Conservation (phyloP, 1,140 invertebrate species). For the Hydropsyche tenuis region DNA sequence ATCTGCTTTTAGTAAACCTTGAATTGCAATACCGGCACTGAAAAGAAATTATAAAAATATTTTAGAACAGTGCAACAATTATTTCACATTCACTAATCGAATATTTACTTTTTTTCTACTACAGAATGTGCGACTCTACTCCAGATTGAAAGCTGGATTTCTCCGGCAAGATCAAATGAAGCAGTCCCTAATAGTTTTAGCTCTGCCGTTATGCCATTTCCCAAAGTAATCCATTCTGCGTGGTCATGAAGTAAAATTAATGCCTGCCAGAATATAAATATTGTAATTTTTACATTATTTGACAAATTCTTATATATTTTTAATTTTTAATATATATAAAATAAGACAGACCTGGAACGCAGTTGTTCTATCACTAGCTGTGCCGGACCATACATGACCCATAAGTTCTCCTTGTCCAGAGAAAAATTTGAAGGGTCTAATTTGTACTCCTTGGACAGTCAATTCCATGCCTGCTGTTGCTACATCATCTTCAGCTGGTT, state of each 20-base stretch:
- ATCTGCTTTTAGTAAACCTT: constrained; percentile 71
- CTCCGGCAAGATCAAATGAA: constrained; percentile 84
- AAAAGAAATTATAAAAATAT: constrained; percentile 51
- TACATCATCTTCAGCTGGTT: constrained; percentile 62
- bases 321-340: background rate
- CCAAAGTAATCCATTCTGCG: constrained; percentile 70
- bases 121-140: constrained; percentile 83
- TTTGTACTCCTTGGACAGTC: constrained; percentile 75
- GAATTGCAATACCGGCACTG: constrained; percentile 74
- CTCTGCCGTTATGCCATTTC: constrained; percentile 77
- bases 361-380: constrained; percentile 80
- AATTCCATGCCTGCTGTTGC: constrained; percentile 87
- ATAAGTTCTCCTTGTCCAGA: constrained; percentile 84
- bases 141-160: constrained; percentile 87
- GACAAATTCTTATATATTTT: background rate
- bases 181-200: constrained; percentile 73
- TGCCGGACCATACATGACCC: constrained; percentile 88
- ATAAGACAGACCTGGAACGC: constrained; percentile 72
- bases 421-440: constrained; percentile 87
- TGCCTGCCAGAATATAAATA: constrained; percentile 58
- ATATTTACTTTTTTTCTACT: constrained; percentile 72
- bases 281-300: background rate
- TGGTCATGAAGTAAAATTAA: constrained; percentile 79
- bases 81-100: background rate
- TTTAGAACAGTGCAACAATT: background rate